phyloP scores from a whole-genome alignment of 2,797 vertebrate species.

The Aselliscus stoliczkanus region DNA sequence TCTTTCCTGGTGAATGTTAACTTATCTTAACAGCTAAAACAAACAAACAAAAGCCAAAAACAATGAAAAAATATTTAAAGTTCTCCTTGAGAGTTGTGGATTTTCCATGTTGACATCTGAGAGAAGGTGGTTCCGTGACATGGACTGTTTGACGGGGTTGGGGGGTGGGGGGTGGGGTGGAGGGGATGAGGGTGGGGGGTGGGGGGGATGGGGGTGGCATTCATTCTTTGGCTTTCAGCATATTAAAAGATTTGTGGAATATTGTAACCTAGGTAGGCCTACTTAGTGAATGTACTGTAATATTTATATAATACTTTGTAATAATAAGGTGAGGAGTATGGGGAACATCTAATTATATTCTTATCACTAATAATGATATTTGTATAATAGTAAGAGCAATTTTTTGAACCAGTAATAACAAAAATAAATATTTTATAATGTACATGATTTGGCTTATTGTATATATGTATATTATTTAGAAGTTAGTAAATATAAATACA shows the following conservation, averaged over 20 bases:
- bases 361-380: neutral
- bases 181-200: no score
- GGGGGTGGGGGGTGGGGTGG: no score
- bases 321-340: neutral
- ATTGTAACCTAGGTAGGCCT: neutral
- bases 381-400: neutral
- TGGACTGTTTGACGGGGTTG: neutral
- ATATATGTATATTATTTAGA: neutral
- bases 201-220: neutral
- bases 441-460: neutral
- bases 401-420: neutral
- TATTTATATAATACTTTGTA: neutral
- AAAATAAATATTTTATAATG: no score
- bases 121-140: neutral
- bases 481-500: neutral
- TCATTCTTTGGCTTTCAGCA: neutral
- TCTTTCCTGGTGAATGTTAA: neutral
- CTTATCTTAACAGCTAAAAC: neutral
- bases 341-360: neutral
- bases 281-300: neutral
- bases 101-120: neutral
- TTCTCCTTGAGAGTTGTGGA: neutral
- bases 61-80: constrained; percentile 17
- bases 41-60: neutral
- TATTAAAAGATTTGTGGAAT: neutral